These are phyloP conservation scores for Antechinus flavipes DNA, from an alignment of 2,113 vertebrate species.

Conservation along the genomic window DNA sequence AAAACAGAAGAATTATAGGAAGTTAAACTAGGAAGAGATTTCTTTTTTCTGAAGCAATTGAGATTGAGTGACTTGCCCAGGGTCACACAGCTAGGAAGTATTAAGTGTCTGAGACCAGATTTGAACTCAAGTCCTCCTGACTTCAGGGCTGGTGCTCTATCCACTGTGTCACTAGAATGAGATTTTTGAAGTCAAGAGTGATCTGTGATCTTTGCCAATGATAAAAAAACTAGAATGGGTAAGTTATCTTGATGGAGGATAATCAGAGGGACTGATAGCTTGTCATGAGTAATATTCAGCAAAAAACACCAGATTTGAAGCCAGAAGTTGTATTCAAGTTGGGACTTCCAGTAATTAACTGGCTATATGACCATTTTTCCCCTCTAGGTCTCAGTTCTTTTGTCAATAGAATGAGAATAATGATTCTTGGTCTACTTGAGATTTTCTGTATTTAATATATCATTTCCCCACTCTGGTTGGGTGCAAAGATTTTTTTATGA, in stretches of 20 bases:
- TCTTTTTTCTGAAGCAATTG: not conserved
- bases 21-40: not conserved
- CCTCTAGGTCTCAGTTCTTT: not conserved
- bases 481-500: not conserved
- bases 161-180: not conserved
- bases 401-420: not conserved
- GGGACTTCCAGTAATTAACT: not conserved
- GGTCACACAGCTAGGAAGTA: no score
- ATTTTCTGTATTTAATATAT: not conserved
- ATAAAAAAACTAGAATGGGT: not conserved
- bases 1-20: not conserved
- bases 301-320: not conserved
- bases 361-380: not conserved
- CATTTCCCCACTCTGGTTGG: not conserved
- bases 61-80: no score
- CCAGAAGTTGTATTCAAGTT: not conserved
- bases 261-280: not conserved
- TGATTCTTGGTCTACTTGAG: not conserved
- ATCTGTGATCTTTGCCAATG: not conserved
- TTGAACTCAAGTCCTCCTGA: no score
- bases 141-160: no score
- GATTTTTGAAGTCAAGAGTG: not conserved
- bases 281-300: not conserved
- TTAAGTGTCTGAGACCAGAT: no score
- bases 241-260: not conserved